Percentiles rank a stretch among this genome's conserved stretches.
phyloP scores from a whole-genome alignment of 2,888 invertebrate genomes.

The Zaprionus lineosus region DNA sequence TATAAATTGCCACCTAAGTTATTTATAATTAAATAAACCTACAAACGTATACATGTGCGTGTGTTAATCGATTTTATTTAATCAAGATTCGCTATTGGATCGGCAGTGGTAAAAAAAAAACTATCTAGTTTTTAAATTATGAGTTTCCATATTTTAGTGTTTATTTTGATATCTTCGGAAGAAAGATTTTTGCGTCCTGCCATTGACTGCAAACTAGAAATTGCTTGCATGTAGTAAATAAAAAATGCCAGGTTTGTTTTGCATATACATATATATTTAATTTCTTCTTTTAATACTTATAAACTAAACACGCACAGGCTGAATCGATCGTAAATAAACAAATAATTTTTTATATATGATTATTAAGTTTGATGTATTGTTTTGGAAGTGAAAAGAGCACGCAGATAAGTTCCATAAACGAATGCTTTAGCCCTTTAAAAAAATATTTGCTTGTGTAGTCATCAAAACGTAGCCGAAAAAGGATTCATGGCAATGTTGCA shows the following conservation, averaged over 20 bases:
- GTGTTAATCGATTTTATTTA: slow-evolving; percentile 9
- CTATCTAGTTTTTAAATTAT: no score
- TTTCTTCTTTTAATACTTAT: slow-evolving; percentile 40
- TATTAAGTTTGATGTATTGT: slow-evolving; percentile 7
- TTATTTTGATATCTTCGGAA: no score
- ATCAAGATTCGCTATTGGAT: no score
- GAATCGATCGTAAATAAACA: slow-evolving; percentile 39
- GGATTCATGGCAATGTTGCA: slow-evolving; percentile 6
- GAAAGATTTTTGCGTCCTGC: not conserved
- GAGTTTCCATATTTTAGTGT: no score
- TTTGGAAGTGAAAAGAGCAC: slow-evolving; percentile 17
- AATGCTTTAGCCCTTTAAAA: slow-evolving; percentile 23
- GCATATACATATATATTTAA: slow-evolving; percentile 52
- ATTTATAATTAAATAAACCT: slow-evolving; percentile 83
- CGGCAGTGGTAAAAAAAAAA: no score
- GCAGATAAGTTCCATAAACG: slow-evolving; percentile 24
- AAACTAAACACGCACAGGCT: slow-evolving; percentile 52
- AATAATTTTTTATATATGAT: slow-evolving; percentile 25
- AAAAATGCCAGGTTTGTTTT: slow-evolving; percentile 35
- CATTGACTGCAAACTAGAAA: not conserved
- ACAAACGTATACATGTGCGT: slow-evolving; percentile 70
- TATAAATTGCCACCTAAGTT: slow-evolving; percentile 82
- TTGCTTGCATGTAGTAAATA: not conserved
- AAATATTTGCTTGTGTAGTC: slow-evolving; percentile 8
- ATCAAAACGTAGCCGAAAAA: not conserved